These are phyloP conservation scores for Eptesicus fuscus DNA, from an alignment of 2,113 vertebrate species.

Conservation along the genomic window DNA sequence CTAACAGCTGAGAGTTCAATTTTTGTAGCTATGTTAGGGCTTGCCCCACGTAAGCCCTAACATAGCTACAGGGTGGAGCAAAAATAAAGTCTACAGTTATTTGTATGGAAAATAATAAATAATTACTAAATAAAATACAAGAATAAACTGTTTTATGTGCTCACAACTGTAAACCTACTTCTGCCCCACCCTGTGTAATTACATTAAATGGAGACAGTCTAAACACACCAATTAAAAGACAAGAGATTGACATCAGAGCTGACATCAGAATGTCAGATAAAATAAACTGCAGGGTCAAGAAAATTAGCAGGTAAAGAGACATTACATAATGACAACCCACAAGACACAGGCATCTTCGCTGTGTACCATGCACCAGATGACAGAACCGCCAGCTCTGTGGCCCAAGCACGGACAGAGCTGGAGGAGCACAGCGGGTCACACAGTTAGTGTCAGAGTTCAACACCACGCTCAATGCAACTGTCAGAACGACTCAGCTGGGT, in stretches of 20 bases:
- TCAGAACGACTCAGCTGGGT: not conserved
- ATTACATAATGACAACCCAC: not conserved
- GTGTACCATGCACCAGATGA: not conserved
- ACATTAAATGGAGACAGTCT: not conserved
- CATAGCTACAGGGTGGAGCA: not conserved
- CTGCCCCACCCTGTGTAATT: not conserved
- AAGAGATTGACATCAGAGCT: not conserved
- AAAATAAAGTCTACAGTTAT: not conserved
- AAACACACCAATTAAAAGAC: constrained; percentile 5
- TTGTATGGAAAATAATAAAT: not conserved
- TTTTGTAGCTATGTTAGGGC: too few species aligned
- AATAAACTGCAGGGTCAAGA: not conserved
- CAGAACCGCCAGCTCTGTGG: not conserved
- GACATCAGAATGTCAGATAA: constrained; percentile 7
- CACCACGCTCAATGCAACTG: not conserved
- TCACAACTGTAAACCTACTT: not conserved
- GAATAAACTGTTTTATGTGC: not conserved
- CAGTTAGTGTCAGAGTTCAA: not conserved
- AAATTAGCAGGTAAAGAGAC: not conserved
- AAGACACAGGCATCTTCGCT: not conserved
- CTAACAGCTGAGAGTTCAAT: too few species aligned
- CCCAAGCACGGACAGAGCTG: not conserved
- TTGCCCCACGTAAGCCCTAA: not conserved
- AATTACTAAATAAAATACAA: not conserved
- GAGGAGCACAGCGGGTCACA: not conserved